A percentile compares a stretch with the other conserved stretches of the same genome.
These are phyloP conservation scores for Callocephalon fimbriatum DNA, from an alignment of 2,113 vertebrate species.

Conservation along the genomic window DNA sequence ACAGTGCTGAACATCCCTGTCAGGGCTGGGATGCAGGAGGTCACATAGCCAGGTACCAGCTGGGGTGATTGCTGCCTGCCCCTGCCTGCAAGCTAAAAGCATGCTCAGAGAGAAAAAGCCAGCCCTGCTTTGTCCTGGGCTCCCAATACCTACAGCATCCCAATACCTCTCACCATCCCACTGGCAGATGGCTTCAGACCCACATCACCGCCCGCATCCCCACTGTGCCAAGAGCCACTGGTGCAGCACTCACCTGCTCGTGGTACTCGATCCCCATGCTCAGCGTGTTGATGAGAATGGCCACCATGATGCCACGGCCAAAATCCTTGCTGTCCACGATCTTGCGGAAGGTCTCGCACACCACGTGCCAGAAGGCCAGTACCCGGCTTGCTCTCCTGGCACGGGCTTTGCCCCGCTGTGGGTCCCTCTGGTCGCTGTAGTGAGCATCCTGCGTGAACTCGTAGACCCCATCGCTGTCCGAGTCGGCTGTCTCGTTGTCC, in stretches of 20 bases:
- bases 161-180: fast-evolving
- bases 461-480: slow-evolving; percentile 91
- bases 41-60: not conserved
- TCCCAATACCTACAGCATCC: not conserved
- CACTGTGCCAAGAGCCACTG: fast-evolving
- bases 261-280: slow-evolving; percentile 99
- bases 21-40: not conserved
- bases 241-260: slow-evolving; percentile 85
- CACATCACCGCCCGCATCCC: fast-evolving
- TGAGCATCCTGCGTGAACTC: slow-evolving; percentile 93
- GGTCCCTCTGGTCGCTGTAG: slow-evolving; percentile 84
- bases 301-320: slow-evolving; percentile 97
- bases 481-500: slow-evolving; percentile 84
- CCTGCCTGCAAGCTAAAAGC: not conserved
- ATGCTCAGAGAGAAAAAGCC: not conserved
- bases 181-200: fast-evolving
- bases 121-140: not conserved
- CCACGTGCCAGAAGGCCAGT: slow-evolving; percentile 89
- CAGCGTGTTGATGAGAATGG: slow-evolving; percentile 96
- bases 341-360: slow-evolving; percentile 93
- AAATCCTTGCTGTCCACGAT: slow-evolving; percentile 99
- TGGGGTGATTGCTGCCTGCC: not conserved
- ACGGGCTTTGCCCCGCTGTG: slow-evolving; percentile 70
- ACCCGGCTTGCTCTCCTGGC: slow-evolving; percentile 64
- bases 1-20: not conserved